Evolutionary conservation across 2,888 invertebrate species (phyloP).

Genomic region (Nomada flava): DNA sequence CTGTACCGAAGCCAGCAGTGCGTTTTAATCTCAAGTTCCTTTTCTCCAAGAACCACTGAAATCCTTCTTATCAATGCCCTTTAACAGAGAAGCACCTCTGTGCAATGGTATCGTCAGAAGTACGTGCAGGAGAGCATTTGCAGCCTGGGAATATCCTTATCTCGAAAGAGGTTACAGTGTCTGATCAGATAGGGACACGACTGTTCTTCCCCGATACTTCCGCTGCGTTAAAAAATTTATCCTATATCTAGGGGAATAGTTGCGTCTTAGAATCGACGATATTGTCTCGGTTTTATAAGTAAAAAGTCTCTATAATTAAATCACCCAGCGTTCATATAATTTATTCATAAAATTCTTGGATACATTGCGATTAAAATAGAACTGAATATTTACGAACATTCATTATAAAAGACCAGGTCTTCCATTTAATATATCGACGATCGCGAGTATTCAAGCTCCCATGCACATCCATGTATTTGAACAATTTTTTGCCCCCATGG

Average conservation of each 20-base stretch:
- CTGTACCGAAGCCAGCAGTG: neutral
- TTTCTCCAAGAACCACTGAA: neutral
- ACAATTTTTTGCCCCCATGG: neutral
- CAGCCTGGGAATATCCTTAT: conserved; percentile 10
- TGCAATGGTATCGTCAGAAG: conserved; percentile 1
- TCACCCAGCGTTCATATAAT: too few species aligned
- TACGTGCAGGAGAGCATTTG: conserved; percentile 14
- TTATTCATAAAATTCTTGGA: too few species aligned
- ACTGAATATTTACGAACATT: too few species aligned
- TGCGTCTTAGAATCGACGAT: too few species aligned
- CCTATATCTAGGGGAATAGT: neutral
- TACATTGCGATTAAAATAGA: too few species aligned
- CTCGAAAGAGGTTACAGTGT: neutral
- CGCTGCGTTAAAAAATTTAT: neutral
- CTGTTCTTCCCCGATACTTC: neutral
- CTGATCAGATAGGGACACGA: conserved; percentile 5
- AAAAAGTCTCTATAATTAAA: too few species aligned
- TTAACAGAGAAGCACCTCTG: conserved; percentile 17
- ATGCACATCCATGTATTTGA: too few species aligned
- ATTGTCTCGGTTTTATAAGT: too few species aligned
- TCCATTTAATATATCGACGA: neutral
- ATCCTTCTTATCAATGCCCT: conserved; percentile 24
- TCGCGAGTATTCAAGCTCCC: too few species aligned
- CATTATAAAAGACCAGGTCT: too few species aligned
- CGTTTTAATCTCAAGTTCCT: conserved; percentile 38